Conservation (phyloP, 2,797 vertebrate species). For the Molothrus ater region DNA sequence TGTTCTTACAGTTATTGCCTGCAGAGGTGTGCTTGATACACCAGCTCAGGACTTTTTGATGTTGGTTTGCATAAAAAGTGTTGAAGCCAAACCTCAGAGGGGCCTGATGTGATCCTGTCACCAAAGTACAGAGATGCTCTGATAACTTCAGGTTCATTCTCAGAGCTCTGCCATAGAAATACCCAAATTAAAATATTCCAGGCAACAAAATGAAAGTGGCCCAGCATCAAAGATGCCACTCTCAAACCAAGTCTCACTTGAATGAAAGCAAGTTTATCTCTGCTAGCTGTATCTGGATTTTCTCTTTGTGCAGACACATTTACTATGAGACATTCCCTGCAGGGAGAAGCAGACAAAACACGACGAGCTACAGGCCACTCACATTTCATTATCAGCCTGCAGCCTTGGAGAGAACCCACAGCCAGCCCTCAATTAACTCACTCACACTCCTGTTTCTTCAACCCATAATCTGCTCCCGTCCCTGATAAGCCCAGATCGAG, state of each 20-base stretch:
- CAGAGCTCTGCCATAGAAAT: neutral
- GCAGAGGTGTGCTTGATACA: neutral
- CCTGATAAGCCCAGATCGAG: neutral
- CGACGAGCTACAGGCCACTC: neutral
- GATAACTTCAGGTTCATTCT: neutral
- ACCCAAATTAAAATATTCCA: neutral
- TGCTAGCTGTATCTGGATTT: neutral
- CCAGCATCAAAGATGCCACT: neutral
- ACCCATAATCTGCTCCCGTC: neutral
- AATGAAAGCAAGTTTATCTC: neutral
- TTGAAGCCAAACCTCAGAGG: neutral
- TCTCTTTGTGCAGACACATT: neutral
- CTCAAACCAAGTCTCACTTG: neutral
- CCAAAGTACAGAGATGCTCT: neutral
- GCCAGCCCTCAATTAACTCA: neutral
- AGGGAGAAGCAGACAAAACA: constrained; percentile 37
- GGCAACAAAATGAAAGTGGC: neutral
- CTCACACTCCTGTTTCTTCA: neutral
- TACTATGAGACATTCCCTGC: fast-evolving
- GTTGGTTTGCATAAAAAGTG: neutral
- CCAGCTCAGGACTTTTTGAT: neutral
- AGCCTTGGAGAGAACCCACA: neutral
- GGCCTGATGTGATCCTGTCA: neutral
- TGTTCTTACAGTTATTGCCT: neutral
- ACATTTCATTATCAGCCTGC: neutral